Base-by-base conservation (phyloP, 1,140 invertebrate species). In the Bursaphelenchus mucronatus region DNA sequence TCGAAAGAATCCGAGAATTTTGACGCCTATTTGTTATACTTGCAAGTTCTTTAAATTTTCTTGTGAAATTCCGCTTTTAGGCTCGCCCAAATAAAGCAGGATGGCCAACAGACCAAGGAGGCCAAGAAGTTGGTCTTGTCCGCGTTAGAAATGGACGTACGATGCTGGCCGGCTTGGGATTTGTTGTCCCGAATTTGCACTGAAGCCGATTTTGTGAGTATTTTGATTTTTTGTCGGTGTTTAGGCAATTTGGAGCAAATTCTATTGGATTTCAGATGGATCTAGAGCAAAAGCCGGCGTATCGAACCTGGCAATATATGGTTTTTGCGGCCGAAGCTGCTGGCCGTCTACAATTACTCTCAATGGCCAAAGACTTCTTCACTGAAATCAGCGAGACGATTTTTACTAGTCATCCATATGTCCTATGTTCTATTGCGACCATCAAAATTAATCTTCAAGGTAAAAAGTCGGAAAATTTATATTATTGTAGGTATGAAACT, bases 161-260 rank as follows among this genome's bases (percentile, higher is more conserved):
- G 73, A 8, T 74, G 71, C 56, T 74, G 73, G 73, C 73, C 71
- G 17, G 69, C 73, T 10, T 74, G 69, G 69, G 57, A 75, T 44
- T n/a, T 57, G 8, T 52, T 74, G 9, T 46, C 69, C 3, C 10
- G 53, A 19, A 40, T 73, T 8, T 54, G 66, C 7, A 57, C 76
- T 44, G 74, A 53, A 7, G 59, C 58, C 47, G 69, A 76, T 61
- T 61, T 56, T 13, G 71, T 74, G 50, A 19, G 67, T 40, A 40
- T 70, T 62, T 10, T 69, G n/a, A 58, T 10, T 5, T 15, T 6
- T 41, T 39, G 10, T 50, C 44, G 19, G n/a, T 53, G 3, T 10
- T 67, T 9, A n/a, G 40, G 47, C 65, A 49, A 43, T 9, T 47
- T n/a, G 21, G 9, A 11, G 21, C 54, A 52, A n/a, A 13, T 64